Conservation (phyloP, 1,140 invertebrate species). For the Pseudachorutes palmiensis region DNA sequence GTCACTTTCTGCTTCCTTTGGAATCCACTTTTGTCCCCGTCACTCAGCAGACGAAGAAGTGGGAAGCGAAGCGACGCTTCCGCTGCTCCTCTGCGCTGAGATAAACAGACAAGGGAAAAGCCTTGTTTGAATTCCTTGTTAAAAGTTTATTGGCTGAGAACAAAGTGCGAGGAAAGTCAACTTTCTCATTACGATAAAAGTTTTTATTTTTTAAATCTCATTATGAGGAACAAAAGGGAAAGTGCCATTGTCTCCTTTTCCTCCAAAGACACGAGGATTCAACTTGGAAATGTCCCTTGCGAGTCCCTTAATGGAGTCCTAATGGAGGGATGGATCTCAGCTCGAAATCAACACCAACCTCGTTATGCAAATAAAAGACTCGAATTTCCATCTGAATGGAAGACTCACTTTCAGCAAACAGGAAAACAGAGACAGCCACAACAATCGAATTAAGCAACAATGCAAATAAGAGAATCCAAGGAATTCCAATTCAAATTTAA, state of each 20-base stretch:
- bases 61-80: not conserved
- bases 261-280: not conserved
- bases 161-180: not conserved
- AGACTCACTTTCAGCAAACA: not conserved
- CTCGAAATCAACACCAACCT: not conserved
- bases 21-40: not conserved
- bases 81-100: not conserved
- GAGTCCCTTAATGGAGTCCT: not conserved
- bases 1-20: not conserved
- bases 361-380: constrained; percentile 4
- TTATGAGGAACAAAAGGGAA: constrained; percentile 5
- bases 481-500: not conserved
- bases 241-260: not conserved
- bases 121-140: not conserved
- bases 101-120: not conserved
- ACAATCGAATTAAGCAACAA: not conserved
- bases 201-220: not conserved
- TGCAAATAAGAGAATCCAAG: not conserved
- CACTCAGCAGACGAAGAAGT: not conserved
- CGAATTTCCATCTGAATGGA: constrained; percentile 3
- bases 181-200: not conserved
- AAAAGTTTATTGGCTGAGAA: not conserved
- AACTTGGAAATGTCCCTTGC: not conserved
- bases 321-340: not conserved
- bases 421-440: not conserved